Percentiles rank a stretch among this genome's conserved stretches.
These are phyloP conservation scores for Empis livida DNA, from an alignment of 2,888 invertebrate genomes.

Conservation along the genomic window DNA sequence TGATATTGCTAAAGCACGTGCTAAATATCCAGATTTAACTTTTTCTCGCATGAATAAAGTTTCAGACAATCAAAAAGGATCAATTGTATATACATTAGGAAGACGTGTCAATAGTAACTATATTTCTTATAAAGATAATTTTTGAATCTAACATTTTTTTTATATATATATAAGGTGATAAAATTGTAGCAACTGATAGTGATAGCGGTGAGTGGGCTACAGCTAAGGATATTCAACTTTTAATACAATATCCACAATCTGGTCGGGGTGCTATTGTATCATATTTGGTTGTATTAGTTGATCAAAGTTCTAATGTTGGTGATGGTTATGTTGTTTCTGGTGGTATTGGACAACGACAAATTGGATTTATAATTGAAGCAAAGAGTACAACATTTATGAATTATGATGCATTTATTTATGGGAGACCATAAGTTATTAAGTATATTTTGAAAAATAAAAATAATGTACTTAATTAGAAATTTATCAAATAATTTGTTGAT, in stretches of 20 bases:
- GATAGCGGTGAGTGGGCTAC: constrained; percentile 7
- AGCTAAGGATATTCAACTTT: constrained; percentile 7
- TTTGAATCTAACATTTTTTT: neutral
- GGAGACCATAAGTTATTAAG: neutral
- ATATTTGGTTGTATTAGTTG: constrained; percentile 8
- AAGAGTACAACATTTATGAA: constrained; percentile 3
- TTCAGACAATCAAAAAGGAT: neutral
- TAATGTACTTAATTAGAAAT: no score
- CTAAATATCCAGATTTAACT: neutral
- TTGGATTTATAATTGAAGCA: constrained; percentile 9
- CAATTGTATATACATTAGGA: constrained; percentile 2
- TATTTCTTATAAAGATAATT: no score
- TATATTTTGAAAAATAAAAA: no score
- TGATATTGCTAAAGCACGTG: neutral
- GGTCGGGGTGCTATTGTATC: constrained; percentile 10
- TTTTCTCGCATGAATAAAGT: neutral
- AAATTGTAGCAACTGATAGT: constrained; percentile 5
- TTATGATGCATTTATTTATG: constrained; percentile 8
- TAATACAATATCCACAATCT: constrained; percentile 7
- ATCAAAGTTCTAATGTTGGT: constrained; percentile 12
- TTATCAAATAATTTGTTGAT: no score
- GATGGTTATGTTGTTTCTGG: constrained; percentile 10
- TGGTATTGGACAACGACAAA: constrained; percentile 11
- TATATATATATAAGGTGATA: constrained; percentile 5
- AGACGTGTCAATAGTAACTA: neutral